Evolutionary conservation across 1,140 invertebrate species (phyloP).

Genomic region (Anthonomus grandis): DNA sequence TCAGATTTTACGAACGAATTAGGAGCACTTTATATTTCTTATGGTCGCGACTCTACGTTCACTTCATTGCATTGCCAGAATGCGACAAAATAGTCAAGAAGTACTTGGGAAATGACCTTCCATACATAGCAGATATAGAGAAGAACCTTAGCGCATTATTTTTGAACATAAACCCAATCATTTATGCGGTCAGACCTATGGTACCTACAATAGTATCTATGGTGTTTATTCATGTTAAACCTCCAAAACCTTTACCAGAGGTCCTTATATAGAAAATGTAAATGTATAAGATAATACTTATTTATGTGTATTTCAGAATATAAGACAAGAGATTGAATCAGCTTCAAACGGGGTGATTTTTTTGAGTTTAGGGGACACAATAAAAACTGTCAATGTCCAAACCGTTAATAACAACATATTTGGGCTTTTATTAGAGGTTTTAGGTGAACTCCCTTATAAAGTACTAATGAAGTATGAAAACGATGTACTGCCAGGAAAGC

Average conservation of each 20-base stretch:
- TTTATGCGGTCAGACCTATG: slow-evolving; percentile 49
- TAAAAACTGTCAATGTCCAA: slow-evolving; percentile 47
- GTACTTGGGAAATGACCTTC: slow-evolving; percentile 47
- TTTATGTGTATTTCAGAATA: slow-evolving; percentile 5
- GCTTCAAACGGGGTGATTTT: slow-evolving; percentile 51
- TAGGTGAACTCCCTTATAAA: slow-evolving; percentile 36
- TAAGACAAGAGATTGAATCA: slow-evolving; percentile 32
- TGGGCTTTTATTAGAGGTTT: too few relatives aligned
- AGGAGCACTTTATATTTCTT: slow-evolving; percentile 30
- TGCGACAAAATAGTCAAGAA: slow-evolving; percentile 44
- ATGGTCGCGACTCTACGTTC: slow-evolving; percentile 36
- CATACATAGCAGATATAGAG: slow-evolving; percentile 50
- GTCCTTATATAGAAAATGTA: slow-evolving; percentile 31
- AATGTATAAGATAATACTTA: too few relatives aligned
- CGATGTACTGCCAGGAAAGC: slow-evolving; percentile 52
- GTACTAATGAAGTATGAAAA: slow-evolving; percentile 69
- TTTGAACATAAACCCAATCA: slow-evolving; percentile 50
- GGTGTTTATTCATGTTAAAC: slow-evolving; percentile 51
- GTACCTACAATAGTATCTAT: slow-evolving; percentile 51
- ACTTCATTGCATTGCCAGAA: slow-evolving; percentile 23
- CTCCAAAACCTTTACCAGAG: slow-evolving; percentile 44
- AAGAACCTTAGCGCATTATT: slow-evolving; percentile 54
- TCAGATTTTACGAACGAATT: slow-evolving; percentile 21
- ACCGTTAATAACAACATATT: too few relatives aligned
- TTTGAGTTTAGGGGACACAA: slow-evolving; percentile 54